phyloP scores from a whole-genome alignment of 2,888 invertebrate genomes.

The Synanthedon vespiformis region DNA sequence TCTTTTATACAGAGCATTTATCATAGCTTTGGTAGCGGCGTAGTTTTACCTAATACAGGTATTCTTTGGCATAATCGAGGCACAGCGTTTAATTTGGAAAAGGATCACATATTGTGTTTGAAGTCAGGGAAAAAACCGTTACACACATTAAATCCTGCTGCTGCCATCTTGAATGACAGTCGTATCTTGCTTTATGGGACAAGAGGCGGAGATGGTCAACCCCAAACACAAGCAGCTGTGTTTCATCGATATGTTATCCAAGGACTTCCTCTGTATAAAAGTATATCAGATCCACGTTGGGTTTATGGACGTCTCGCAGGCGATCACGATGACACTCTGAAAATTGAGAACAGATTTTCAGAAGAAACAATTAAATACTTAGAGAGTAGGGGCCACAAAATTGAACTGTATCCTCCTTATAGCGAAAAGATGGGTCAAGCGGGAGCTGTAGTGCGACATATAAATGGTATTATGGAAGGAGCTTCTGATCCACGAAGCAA shows the following conservation, averaged over 20 bases:
- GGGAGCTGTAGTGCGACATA: constrained; percentile 44
- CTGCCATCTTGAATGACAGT: constrained; percentile 49
- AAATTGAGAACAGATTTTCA: constrained; percentile 41
- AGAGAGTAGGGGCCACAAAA: constrained; percentile 34
- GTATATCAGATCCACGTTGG: constrained; percentile 48
- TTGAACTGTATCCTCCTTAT: constrained; percentile 29
- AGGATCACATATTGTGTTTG: constrained; percentile 30
- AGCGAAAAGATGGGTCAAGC: constrained; percentile 40
- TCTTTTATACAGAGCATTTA: constrained; percentile 58
- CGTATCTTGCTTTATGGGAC: constrained; percentile 50
- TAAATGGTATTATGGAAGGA: constrained; percentile 46
- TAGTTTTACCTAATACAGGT: constrained; percentile 49
- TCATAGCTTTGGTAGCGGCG: constrained; percentile 42
- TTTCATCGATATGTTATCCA: constrained; percentile 56
- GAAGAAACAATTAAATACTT: constrained; percentile 36
- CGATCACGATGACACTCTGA: constrained; percentile 21
- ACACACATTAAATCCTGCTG: constrained; percentile 52
- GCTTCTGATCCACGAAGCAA: constrained; percentile 49
- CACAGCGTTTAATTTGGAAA: constrained; percentile 31
- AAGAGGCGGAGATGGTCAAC: constrained; percentile 54
- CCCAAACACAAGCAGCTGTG: constrained; percentile 56
- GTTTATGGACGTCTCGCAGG: constrained; percentile 32
- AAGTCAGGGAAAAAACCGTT: constrained; percentile 53
- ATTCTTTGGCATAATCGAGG: constrained; percentile 59
- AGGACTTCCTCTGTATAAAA: constrained; percentile 31